Evolutionary conservation across 2,113 vertebrate genomes (phyloP), one percentile per base, ranked within the genome.

Genomic region (Bucco capensis): DNA sequence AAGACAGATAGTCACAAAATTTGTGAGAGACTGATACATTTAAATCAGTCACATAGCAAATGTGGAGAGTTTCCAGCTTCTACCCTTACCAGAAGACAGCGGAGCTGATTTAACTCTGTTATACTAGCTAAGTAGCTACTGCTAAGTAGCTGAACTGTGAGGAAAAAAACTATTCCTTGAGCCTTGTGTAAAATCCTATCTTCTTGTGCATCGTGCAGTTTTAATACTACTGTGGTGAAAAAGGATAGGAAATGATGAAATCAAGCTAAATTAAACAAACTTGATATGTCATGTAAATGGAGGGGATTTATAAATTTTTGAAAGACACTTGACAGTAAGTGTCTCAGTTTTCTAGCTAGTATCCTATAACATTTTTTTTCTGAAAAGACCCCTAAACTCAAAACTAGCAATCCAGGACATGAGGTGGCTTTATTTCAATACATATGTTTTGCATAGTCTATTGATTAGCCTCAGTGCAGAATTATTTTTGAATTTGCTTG

Each of bases 401-500:
- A 69, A 85, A 14, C 58, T 88, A 62, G 8, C 58, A 57, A 9
- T 27, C 37, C 28, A 86, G 56, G 31, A 19, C 78, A 88, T 1
- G 6, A 89, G 69, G 60, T 67, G 89, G 57, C 30, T 83, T 87
- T 47, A 75, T 92, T 82, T 85, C 77, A 81, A 28, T 77, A 28
- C 38, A 28, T 62, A 60, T 90, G 83, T 88, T 94, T 87, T 75
- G 61, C 44, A 67, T 30, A 64, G 44, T 19, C 54, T 87, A 95
- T 96, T 81, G 91, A 95, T 96, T 74, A 88, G 33, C n/a, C 31
- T 91, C 14, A 51, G 38, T 61, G 17, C 40, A 58, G 73, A 81
- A 73, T 81, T 92, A 73, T 82, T 92, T 88, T 92, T 71, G 71
- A 66, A n/a, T 75, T 64, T 1, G 6, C 72, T 81, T 83, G 74